Conservation (phyloP, 2,113 vertebrate species). For the Merops nubicus region DNA sequence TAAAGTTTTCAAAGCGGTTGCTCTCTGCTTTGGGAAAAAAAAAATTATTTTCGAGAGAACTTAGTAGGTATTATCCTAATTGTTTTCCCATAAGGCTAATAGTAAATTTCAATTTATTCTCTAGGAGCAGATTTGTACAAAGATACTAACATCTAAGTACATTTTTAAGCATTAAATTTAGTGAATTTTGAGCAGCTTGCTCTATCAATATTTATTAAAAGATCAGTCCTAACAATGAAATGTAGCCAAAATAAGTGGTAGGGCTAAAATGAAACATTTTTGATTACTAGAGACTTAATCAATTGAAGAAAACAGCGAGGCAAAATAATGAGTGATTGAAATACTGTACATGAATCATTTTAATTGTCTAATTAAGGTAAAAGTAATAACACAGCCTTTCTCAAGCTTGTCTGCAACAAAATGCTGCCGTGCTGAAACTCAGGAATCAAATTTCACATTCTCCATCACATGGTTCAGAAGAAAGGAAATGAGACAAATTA, state of each 20-base stretch:
- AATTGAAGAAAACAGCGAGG: not conserved
- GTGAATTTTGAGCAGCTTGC: constrained; percentile 3
- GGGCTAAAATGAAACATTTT: not conserved
- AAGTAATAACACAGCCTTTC: not conserved
- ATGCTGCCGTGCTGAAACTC: not conserved
- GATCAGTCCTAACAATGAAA: not conserved
- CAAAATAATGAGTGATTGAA: constrained; percentile 14
- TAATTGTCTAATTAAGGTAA: constrained; percentile 5
- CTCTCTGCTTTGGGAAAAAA: not conserved
- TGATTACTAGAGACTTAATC: constrained; percentile 5
- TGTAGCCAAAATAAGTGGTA: not conserved
- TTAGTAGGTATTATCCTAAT: not conserved
- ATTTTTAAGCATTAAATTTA: not conserved
- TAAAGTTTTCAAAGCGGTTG: not conserved
- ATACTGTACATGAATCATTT: not conserved
- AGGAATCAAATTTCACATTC: not conserved
- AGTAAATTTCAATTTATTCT: not conserved
- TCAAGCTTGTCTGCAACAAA: not conserved
- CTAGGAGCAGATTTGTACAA: not conserved
- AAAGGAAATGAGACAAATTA: not conserved
- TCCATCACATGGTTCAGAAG: not conserved
- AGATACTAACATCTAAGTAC: not conserved
- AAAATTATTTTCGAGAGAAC: not conserved
- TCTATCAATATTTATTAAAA: not conserved
- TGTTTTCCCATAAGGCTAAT: not conserved